Evolutionary conservation across 1,140 invertebrate genomes (phyloP).

Genomic region (Armadillidium nasatum): DNA sequence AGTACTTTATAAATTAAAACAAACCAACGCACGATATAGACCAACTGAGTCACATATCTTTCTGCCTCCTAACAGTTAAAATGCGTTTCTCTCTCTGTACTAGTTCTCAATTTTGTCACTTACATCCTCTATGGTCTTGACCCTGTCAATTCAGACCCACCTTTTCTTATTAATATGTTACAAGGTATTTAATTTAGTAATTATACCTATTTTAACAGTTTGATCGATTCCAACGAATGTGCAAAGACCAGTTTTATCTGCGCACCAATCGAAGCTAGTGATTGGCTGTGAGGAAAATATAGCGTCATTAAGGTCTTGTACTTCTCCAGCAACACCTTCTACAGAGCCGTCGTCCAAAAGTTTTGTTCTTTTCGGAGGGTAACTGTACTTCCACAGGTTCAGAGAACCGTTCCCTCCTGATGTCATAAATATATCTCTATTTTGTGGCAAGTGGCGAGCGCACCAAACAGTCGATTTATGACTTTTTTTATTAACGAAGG

Average conservation of each 20-base stretch:
- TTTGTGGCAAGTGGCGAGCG: conserved; percentile 83
- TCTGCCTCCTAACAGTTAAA: too few relatives aligned
- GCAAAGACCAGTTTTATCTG: conserved; percentile 79
- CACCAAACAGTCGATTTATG: conserved; percentile 83
- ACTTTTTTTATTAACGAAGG: conserved; percentile 68
- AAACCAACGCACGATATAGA: too few relatives aligned
- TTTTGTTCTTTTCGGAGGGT: conserved; percentile 68
- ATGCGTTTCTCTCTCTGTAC: too few relatives aligned
- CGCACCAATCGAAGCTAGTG: conserved; percentile 83
- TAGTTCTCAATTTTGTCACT: too few relatives aligned
- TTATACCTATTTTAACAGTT: conserved; percentile 76
- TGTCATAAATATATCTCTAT: conserved; percentile 88
- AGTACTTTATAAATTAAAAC: too few relatives aligned
- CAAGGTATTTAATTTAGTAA: conserved; percentile 76
- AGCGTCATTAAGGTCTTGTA: conserved; percentile 71
- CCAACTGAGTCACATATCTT: too few relatives aligned
- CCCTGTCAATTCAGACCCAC: too few relatives aligned
- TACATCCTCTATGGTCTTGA: too few relatives aligned
- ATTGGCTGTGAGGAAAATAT: conserved; percentile 82
- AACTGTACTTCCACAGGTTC: conserved; percentile 88
- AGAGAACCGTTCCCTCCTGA: conserved; percentile 81
- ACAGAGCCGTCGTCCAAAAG: conserved; percentile 64
- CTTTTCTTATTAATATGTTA: conserved; percentile 29
- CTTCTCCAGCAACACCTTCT: conserved; percentile 67
- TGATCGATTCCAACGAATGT: conserved; percentile 90